A percentile compares a stretch with the other conserved stretches of the same genome.
Conservation (phyloP, 2,797 vertebrate species). For the Acropternis orthonyx region DNA sequence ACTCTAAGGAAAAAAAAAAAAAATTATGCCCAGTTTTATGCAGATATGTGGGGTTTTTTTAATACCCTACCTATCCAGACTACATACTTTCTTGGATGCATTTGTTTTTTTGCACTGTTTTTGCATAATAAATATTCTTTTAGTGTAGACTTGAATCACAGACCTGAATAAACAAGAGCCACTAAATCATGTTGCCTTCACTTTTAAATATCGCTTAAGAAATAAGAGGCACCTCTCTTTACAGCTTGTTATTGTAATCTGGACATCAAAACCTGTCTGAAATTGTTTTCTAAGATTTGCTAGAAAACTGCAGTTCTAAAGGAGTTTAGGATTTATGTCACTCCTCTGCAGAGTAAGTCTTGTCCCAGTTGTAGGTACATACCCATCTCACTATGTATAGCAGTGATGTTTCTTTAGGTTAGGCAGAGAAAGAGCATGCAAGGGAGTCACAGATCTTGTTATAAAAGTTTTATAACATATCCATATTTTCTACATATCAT, state of each 20-base stretch:
- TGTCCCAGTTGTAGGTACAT: neutral
- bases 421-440: neutral
- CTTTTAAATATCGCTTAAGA: neutral
- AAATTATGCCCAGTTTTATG: neutral
- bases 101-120: neutral
- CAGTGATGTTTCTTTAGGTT: neutral
- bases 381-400: neutral
- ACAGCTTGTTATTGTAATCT: neutral
- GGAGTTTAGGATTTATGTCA: conserved; percentile 7
- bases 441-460: neutral
- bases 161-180: neutral
- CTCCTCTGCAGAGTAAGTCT: neutral
- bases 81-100: neutral
- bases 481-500: neutral
- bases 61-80: neutral
- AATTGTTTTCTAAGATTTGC: neutral
- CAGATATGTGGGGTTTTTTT: neutral
- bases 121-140: neutral
- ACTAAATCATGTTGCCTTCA: neutral
- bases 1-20: neutral
- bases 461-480: neutral
- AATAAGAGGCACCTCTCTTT: neutral
- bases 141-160: neutral
- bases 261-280: conserved; percentile 1
- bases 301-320: neutral